A percentile compares a stretch with the other conserved stretches of the same genome.
Evolutionary conservation across 2,888 invertebrate genomes (phyloP).

Genomic region (Steinernema hermaphroditum): DNA sequence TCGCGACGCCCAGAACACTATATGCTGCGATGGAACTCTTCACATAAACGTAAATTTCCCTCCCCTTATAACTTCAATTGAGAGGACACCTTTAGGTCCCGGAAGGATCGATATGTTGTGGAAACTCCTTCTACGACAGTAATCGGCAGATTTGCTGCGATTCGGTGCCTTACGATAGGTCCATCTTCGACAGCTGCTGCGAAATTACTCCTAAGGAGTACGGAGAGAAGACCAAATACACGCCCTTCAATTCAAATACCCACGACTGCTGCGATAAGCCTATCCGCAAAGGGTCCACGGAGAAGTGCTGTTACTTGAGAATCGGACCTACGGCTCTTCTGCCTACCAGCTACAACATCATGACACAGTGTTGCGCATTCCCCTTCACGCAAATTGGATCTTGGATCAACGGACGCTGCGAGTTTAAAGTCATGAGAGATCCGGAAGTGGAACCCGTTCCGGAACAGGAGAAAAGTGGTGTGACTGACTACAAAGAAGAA

Average conservation of each 20-base stretch:
- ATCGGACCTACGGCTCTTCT: slow-evolving; percentile 37
- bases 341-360: slow-evolving; percentile 53
- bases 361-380: slow-evolving; percentile 58
- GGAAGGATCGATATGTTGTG: slow-evolving; percentile 56
- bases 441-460: not conserved
- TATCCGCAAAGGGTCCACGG: slow-evolving; percentile 45
- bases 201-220: slow-evolving; percentile 22
- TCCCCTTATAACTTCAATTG: not conserved
- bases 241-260: slow-evolving; percentile 47
- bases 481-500: not conserved
- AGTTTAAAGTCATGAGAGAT: not conserved
- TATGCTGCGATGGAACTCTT: slow-evolving; percentile 59
- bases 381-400: slow-evolving; percentile 51
- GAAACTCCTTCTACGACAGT: slow-evolving; percentile 57
- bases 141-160: slow-evolving; percentile 61
- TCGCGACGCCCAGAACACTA: slow-evolving; percentile 44
- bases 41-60: slow-evolving; percentile 41
- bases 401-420: slow-evolving; percentile 30
- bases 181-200: slow-evolving; percentile 54
- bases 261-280: slow-evolving; percentile 63
- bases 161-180: slow-evolving; percentile 43
- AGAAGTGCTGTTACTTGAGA: slow-evolving; percentile 60
- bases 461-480: not conserved
- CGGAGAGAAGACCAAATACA: slow-evolving; percentile 35
- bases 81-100: slow-evolving; percentile 38